phyloP scores from a whole-genome alignment of 1,140 invertebrate species.

The Portunus trituberculatus region DNA sequence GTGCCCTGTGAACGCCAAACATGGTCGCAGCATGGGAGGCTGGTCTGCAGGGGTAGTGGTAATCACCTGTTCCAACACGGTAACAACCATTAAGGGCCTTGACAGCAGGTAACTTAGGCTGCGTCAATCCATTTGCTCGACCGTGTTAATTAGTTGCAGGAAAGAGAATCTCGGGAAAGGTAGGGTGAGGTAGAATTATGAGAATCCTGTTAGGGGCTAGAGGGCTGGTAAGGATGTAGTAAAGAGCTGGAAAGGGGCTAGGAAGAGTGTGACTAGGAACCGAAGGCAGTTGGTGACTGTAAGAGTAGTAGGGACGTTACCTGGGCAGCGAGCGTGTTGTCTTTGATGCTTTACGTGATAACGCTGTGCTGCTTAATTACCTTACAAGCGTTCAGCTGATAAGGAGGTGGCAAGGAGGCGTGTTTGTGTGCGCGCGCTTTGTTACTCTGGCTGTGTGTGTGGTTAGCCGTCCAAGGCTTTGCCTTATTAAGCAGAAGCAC shows the following conservation, averaged over 20 bases:
- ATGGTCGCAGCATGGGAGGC: not conserved
- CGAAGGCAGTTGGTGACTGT: not conserved
- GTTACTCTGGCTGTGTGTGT: not conserved
- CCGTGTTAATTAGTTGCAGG: constrained; percentile 1
- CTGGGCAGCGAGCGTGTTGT: not conserved
- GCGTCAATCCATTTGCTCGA: not conserved
- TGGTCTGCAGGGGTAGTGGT: not conserved
- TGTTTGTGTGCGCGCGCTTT: not conserved
- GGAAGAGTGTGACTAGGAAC: not conserved
- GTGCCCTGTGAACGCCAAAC: not conserved
- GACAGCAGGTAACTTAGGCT: not conserved
- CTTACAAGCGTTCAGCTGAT: not conserved
- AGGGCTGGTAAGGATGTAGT: not conserved
- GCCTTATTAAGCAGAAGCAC: too few species aligned
- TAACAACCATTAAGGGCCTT: not conserved
- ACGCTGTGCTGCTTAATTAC: not conserved
- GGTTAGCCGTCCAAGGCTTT: not conserved
- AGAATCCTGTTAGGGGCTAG: not conserved
- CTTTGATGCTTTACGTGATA: not conserved
- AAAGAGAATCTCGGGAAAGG: not conserved
- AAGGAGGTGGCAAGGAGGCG: not conserved
- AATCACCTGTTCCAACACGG: constrained; percentile 4
- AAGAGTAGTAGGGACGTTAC: not conserved
- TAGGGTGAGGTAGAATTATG: not conserved
- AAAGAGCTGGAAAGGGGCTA: not conserved